Percentiles rank a stretch among this genome's conserved stretches.
These are phyloP conservation scores for Thunnus albacares DNA, from an alignment of 2,797 vertebrate species.

Conservation along the genomic window DNA sequence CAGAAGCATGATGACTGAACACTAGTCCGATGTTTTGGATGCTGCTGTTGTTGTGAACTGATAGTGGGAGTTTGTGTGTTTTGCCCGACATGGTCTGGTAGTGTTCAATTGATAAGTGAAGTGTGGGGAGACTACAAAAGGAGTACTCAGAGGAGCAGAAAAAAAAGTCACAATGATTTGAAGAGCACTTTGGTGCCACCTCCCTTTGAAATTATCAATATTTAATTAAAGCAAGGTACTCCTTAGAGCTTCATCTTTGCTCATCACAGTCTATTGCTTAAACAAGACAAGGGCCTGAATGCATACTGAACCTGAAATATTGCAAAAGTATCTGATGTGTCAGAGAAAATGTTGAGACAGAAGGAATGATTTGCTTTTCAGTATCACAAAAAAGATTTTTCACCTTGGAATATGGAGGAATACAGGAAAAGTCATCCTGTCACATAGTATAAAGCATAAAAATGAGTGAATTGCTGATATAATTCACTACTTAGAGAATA, in stretches of 20 bases:
- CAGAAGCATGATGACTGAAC: not conserved
- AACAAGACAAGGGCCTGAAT: constrained; percentile 30
- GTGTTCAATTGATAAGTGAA: constrained; percentile 30
- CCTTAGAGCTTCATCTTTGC: constrained; percentile 45
- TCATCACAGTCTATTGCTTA: constrained; percentile 28
- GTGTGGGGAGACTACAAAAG: constrained; percentile 28
- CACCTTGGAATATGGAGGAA: constrained; percentile 1
- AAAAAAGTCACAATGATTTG: constrained; percentile 45
- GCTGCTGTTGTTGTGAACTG: not conserved
- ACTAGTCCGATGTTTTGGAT: not conserved
- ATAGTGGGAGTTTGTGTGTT: not conserved
- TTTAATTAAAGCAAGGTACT: constrained; percentile 67
- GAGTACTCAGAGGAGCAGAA: constrained; percentile 26
- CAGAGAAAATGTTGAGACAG: not conserved
- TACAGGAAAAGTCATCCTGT: not conserved
- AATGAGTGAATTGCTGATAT: constrained; percentile 9
- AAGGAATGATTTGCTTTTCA: not conserved
- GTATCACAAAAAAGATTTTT: not conserved
- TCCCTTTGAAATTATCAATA: constrained; percentile 66
- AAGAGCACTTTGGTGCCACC: constrained; percentile 58
- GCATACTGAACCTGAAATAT: constrained; percentile 13
- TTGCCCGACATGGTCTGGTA: constrained; percentile 4
- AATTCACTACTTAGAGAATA: constrained; percentile 7
- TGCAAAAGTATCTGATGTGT: constrained; percentile 15
- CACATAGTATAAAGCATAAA: not conserved